Evolutionary conservation across 2,113 vertebrate genomes (phyloP), one percentile per base, ranked within the genome.

Genomic region (Corapipo altera): DNA sequence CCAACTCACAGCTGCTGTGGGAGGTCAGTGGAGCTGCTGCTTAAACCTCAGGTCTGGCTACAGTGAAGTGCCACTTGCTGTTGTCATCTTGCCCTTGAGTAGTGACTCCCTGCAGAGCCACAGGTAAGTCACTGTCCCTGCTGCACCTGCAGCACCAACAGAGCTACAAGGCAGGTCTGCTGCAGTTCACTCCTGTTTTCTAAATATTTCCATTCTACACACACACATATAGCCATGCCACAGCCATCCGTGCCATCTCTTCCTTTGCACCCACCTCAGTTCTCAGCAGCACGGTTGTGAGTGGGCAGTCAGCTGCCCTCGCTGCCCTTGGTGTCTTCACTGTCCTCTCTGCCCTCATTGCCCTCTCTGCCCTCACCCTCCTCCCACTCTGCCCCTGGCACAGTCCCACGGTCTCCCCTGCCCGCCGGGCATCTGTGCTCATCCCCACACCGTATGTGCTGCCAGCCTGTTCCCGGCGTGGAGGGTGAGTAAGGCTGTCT

Each of bases 211-310:
- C 28, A 9, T 74, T n/a, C 12, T 37, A 3, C 9, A 13, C 17
- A 5, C 2, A 9, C 28, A 16, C 9, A 28, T 19, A 43, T 4
- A 86, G 15, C 37, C 15, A 1, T 8, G 52, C 37, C 65, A 19
- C 7, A 35, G 18, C 35, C 30, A 61, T 17, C n/a, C 33, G 0
- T 1, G 3, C 35, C 0, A 0, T 21, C 39, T 82, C 43, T 43
- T 51, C 52, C 44, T 14, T n/a, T 5, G 6, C 71, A 46, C 54
- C 27, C 5, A 16, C 13, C 11, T 43, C 7, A 12, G 28, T 21
- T 59, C 39, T 37, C 85, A 23, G 48, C 35, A 58, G n/a, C 30
- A 8, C 15, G 9, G 59, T 39, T 37, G 55, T 10, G 76, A 52
- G 64, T 14, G 21, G 37, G 59, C 86, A 75, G 67, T n/a, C 41